A percentile compares a stretch with the other conserved stretches of the same genome.
These are phyloP conservation scores for Tapirus indicus DNA, from an alignment of 2,797 vertebrate genomes.

Conservation along the genomic window DNA sequence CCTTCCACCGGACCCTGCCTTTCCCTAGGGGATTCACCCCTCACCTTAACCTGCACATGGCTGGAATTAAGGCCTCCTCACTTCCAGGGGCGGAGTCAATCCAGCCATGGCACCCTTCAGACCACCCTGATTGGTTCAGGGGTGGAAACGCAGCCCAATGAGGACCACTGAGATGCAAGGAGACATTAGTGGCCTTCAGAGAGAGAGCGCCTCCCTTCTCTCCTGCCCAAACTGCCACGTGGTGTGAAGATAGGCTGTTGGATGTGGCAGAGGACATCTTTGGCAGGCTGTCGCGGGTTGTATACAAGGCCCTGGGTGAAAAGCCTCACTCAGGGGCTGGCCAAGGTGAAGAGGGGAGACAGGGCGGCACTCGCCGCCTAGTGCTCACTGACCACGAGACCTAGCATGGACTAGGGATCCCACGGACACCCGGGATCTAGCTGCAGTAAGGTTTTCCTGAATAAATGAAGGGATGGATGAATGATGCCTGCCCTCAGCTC, in stretches of 20 bases:
- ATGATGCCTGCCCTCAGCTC: background rate
- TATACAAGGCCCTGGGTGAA: background rate
- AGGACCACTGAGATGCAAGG: background rate
- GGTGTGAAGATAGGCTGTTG: background rate
- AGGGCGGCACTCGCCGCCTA: accelerated
- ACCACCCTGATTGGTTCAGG: background rate
- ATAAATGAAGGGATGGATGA: background rate
- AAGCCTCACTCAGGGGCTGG: background rate
- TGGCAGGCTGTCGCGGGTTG: accelerated
- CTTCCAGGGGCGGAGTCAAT: accelerated
- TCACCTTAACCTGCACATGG: background rate
- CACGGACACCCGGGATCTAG: background rate
- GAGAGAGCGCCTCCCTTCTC: background rate
- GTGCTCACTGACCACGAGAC: background rate
- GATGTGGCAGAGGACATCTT: too few relatives aligned
- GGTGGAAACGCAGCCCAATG: background rate
- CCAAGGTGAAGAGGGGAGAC: background rate
- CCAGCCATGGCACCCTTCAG: background rate
- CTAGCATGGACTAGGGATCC: background rate
- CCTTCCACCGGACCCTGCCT: background rate
- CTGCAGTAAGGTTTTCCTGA: background rate
- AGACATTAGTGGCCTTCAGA: accelerated
- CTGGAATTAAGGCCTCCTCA: background rate
- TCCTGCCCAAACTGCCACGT: background rate
- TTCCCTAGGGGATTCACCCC: background rate